Evolutionary conservation across 2,888 invertebrate species (phyloP), one percentile per base, ranked within the genome.

Genomic region (Cabera pusaria): DNA sequence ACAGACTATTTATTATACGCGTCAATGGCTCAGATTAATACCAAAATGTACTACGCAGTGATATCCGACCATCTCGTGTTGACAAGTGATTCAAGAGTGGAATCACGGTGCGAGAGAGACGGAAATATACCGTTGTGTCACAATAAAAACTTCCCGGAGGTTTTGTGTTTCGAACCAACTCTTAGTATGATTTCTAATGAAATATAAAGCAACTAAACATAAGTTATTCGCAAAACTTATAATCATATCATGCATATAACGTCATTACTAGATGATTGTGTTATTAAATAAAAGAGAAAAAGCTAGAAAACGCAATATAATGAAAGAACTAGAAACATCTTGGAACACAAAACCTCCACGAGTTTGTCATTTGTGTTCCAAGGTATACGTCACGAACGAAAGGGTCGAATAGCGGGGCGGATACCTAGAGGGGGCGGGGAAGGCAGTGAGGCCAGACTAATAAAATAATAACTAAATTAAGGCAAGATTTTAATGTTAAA

Each of bases 281-380:
- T 5, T 2, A 25, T 27, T 6, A 17, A 32, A 17, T 2, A 2
- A 6, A 9, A 9, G n/a, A 6, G n/a, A 37, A 49, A 47, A 21
- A 22, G n/a, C 33, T 29, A 48, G 48, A 46, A 36, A 7, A 14
- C 6, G 7, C n/a, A 31, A 44, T 43, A 49, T 58, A 46, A 53
- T 47, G 61, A 52, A 69, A 59, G 55, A 55, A 31, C 41, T 51
- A 51, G 66, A 72, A 77, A 67, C 61, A 40, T 52, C 59, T 87
- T 51, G 87, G 52, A 86, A 86, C 88, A 56, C 82, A 76, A 88
- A 84, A 87, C 86, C 85, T 88, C 78, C 58, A 71, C 72, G n/a
- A n/a, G n/a, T n/a, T n/a, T n/a, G n/a, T n/a, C n/a, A n/a, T n/a
- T n/a, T n/a, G n/a, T n/a, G n/a, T n/a, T n/a, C n/a, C n/a, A 14